Conservation (phyloP, 1,140 invertebrate species). For the Pseudoatta argentina region DNA sequence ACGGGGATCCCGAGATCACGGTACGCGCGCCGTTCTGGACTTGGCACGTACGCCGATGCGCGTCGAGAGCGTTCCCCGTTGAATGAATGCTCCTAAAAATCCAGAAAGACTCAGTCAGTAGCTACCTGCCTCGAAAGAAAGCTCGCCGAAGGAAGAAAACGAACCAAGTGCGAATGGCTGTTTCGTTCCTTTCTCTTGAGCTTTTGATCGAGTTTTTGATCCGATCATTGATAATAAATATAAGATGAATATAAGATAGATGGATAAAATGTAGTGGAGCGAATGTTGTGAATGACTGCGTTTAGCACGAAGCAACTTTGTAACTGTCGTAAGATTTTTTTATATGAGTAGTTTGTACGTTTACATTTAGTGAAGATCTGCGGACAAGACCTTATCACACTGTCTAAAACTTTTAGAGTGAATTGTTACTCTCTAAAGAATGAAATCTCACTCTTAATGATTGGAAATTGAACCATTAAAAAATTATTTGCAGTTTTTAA, state of each 20-base stretch:
- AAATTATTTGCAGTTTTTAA: too few species aligned
- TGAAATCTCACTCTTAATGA: too few species aligned
- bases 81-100: not conserved
- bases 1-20: slow-evolving; percentile 82
- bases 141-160: not conserved
- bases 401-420: too few species aligned
- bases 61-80: not conserved
- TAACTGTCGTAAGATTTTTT: too few species aligned
- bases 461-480: too few species aligned
- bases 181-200: not conserved
- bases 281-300: not conserved
- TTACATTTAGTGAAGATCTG: too few species aligned
- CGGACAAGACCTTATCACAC: too few species aligned
- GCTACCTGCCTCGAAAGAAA: not conserved
- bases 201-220: not conserved
- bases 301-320: too few species aligned
- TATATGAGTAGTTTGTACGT: too few species aligned
- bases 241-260: too few species aligned
- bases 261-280: not conserved
- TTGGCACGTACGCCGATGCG: not conserved
- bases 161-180: not conserved
- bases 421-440: too few species aligned
- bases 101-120: not conserved
- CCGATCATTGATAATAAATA: not conserved
- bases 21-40: slow-evolving; percentile 67